phyloP scores from a whole-genome alignment of 2,113 vertebrate species.

The Alaudala cheleensis region DNA sequence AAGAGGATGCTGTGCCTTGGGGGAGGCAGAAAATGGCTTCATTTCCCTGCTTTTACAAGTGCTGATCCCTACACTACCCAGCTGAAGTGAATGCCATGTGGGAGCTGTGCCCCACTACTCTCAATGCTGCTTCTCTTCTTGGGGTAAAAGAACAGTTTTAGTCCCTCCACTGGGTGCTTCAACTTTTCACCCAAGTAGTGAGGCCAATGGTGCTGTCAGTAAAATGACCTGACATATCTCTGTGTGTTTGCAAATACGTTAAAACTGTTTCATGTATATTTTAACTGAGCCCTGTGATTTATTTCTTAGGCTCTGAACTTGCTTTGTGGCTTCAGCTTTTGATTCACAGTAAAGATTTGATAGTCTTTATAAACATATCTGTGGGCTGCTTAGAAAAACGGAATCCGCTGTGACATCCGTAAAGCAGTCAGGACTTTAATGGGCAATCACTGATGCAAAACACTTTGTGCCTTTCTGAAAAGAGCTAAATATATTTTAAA shows the following conservation, averaged over 20 bases:
- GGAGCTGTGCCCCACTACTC: background rate
- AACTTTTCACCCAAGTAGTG: background rate
- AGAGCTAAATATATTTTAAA: background rate
- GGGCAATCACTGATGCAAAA: background rate
- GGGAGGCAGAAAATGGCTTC: background rate
- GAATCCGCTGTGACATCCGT: background rate
- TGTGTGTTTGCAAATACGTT: background rate
- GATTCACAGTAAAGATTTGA: background rate
- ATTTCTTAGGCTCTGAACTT: background rate
- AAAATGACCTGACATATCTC: background rate
- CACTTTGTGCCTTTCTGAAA: background rate
- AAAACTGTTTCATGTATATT: background rate
- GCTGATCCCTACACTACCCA: background rate
- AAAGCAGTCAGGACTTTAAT: background rate
- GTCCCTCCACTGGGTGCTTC: background rate
- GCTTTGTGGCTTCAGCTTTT: background rate
- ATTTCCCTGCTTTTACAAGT: background rate
- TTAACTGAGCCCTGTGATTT: background rate
- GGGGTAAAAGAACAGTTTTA: background rate
- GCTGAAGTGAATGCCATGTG: fast-evolving
- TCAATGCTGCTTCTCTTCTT: background rate
- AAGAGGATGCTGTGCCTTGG: background rate
- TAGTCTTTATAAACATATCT: background rate
- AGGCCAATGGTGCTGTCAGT: background rate
- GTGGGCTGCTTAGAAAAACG: background rate